Percentiles rank a stretch among this genome's conserved stretches.
Evolutionary conservation across 2,888 invertebrate species (phyloP).

Genomic region (Schizotus pectinicornis): DNA sequence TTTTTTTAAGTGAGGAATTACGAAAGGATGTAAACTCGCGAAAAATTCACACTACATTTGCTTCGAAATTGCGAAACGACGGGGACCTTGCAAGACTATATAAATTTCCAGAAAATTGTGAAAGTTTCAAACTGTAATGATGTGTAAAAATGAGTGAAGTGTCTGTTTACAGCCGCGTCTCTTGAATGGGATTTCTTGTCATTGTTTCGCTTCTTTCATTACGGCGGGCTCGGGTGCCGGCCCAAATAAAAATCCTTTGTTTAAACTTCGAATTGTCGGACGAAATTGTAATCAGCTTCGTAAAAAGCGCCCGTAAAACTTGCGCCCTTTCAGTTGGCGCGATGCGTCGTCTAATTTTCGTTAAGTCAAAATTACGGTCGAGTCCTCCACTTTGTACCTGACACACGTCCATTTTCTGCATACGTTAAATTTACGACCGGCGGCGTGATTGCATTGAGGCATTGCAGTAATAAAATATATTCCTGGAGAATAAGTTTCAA

Average conservation of each 20-base stretch:
- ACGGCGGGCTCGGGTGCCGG: constrained; percentile 1
- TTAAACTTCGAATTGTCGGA: constrained; percentile 21
- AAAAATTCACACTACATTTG: constrained; percentile 47
- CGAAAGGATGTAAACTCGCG: constrained; percentile 21
- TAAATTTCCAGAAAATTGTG: constrained; percentile 51
- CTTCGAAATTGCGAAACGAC: constrained; percentile 43
- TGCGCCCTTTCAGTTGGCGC: background rate
- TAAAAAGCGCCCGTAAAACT: constrained; percentile 10
- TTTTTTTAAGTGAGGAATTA: constrained; percentile 24
- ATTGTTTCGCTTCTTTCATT: constrained; percentile 33
- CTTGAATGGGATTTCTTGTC: constrained; percentile 30
- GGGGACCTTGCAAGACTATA: constrained; percentile 46
- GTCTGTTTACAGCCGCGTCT: constrained; percentile 44
- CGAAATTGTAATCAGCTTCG: constrained; percentile 19
- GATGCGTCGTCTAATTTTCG: background rate
- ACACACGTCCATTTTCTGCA: no score
- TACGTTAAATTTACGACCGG: constrained; percentile 10
- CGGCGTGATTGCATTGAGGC: constrained; percentile 20
- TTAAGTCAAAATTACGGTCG: no score
- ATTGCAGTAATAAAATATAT: constrained; percentile 26
- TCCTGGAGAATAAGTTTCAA: constrained; percentile 19
- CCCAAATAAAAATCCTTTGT: constrained; percentile 28
- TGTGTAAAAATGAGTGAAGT: constrained; percentile 53
- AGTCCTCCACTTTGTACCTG: constrained; percentile 5
- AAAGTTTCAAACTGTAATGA: constrained; percentile 54